Conservation (phyloP, 2,797 vertebrate species). For the Sternotherus odoratus region DNA sequence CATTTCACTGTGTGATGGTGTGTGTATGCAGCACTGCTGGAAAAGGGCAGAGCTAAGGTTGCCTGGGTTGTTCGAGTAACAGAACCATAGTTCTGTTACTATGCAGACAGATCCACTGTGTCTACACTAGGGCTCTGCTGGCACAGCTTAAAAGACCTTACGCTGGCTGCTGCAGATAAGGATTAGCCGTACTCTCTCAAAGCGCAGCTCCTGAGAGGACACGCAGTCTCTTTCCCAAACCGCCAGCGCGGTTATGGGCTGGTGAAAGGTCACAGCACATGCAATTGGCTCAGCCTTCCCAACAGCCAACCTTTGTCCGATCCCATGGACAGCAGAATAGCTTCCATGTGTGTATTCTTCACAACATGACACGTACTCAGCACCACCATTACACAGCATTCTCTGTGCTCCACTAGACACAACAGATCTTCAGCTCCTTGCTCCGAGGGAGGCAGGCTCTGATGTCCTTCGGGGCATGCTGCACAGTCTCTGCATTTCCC, state of each 20-base stretch:
- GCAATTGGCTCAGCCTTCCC: not conserved
- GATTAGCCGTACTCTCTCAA: not conserved
- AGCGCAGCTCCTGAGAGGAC: not conserved
- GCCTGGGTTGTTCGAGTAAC: too few species aligned
- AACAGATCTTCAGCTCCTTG: rapidly evolving
- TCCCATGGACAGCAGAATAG: not conserved
- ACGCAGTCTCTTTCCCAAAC: not conserved
- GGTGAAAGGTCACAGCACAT: too few species aligned
- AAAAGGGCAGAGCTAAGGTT: too few species aligned
- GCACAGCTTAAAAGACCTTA: too few species aligned
- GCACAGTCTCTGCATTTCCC: not conserved
- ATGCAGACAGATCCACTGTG: too few species aligned
- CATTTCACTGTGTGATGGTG: too few species aligned
- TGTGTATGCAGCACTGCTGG: too few species aligned
- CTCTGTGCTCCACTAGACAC: not conserved
- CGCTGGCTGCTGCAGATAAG: not conserved
- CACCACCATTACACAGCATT: not conserved
- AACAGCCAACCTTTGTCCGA: not conserved
- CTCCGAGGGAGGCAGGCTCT: too few species aligned
- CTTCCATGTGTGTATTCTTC: not conserved
- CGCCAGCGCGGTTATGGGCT: too few species aligned
- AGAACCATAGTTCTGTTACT: too few species aligned
- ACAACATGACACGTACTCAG: not conserved
- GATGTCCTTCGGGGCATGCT: not conserved
- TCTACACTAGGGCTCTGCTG: too few species aligned